Conservation (phyloP, 2,888 invertebrate genomes). For the Leuctra nigra region DNA sequence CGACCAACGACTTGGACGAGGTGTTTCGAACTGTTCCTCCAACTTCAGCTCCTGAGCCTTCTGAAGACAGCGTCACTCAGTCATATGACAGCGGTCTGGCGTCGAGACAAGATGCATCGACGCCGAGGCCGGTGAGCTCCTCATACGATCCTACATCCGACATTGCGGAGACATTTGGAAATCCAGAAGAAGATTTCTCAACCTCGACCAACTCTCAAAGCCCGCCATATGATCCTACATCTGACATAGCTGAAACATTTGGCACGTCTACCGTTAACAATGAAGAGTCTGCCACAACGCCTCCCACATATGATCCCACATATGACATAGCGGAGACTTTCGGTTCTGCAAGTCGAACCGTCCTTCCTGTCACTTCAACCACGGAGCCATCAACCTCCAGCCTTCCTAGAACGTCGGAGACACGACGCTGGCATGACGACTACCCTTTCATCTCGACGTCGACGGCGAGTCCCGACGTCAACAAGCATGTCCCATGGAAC, state of each 20-base stretch:
- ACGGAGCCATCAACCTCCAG: neutral
- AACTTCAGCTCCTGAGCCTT: neutral
- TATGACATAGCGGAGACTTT: neutral
- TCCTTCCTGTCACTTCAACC: neutral
- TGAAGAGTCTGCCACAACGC: neutral
- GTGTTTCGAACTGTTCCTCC: no score
- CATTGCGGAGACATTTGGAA: conserved; percentile 2
- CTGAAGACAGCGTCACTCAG: neutral
- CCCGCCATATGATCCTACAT: neutral
- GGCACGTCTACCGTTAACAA: neutral
- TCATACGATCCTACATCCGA: conserved; percentile 2
- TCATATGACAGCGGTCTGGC: no score
- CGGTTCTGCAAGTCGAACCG: neutral
- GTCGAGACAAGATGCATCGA: no score
- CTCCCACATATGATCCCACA: neutral
- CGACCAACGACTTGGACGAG: no score
- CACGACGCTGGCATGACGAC: no score
- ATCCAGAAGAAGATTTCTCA: neutral
- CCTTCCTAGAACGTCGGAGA: neutral
- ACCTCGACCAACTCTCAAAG: neutral
- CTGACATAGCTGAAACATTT: neutral
- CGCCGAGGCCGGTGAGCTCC: no score
- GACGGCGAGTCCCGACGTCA: neutral
- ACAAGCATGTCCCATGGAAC: neutral
- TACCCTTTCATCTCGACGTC: no score